These are phyloP conservation scores for Gonioctena quinquepunctata DNA, from an alignment of 1,140 invertebrate species.

Conservation along the genomic window DNA sequence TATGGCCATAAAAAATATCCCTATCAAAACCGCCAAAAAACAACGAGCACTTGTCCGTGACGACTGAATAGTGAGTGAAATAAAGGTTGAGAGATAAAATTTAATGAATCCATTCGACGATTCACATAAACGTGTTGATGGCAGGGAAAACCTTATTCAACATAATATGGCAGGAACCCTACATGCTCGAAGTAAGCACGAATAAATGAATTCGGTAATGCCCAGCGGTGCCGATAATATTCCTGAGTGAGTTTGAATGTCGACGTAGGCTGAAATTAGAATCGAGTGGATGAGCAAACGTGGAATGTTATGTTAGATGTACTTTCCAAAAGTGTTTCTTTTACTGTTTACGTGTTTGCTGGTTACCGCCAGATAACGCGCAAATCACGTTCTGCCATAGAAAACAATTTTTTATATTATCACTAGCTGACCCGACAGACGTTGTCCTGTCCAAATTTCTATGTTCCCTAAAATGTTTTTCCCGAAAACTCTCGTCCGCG, in stretches of 20 bases:
- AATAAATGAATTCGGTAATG: not conserved
- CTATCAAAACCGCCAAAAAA: no score
- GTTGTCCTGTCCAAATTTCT: no score
- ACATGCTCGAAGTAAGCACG: not conserved
- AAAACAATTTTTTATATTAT: no score
- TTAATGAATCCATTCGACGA: not conserved
- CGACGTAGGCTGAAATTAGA: not conserved
- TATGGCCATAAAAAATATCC: no score
- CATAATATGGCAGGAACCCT: not conserved
- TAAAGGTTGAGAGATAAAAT: not conserved
- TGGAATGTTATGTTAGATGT: not conserved
- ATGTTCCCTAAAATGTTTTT: no score
- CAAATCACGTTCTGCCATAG: no score
- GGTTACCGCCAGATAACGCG: no score
- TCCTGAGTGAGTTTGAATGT: not conserved
- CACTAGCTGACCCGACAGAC: no score
- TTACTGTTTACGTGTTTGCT: no score
- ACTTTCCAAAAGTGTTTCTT: not conserved
- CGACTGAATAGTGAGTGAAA: not conserved
- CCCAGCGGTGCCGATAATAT: not conserved
- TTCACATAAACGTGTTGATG: not conserved
- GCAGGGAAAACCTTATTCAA: not conserved
- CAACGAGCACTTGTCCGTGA: not conserved
- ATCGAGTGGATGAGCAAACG: not conserved
- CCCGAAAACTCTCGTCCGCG: no score